Evolutionary conservation across 2,113 vertebrate species (phyloP), one percentile per base, ranked within the genome.

Genomic region (Himantopus leucocephalus): DNA sequence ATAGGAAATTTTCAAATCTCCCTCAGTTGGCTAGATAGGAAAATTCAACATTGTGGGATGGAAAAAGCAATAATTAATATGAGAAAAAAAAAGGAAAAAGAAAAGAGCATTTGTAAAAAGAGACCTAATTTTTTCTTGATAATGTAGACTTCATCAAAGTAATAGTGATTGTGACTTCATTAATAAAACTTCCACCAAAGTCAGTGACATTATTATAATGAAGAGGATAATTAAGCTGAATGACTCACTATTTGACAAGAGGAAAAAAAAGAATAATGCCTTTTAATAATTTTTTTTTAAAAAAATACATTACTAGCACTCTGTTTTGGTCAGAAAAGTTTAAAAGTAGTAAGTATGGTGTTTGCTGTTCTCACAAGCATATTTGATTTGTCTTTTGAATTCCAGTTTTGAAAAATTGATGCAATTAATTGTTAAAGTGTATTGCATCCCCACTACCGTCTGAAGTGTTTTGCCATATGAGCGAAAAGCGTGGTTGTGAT

Each of bases 181-280:
- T 84, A 63, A 60, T 66, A 15, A 1, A 29, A 1, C 0, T 0
- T 48, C 14, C 22, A 50, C 21, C 45, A 67, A 34, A 80, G 24
- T 32, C 58, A 76, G 26, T 64, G n/a, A 21, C 59, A 87, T 30
- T 81, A 22, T 50, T 80, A 16, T 32, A 60, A 78, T 6, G 24
- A 88, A 70, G 32, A 50, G 18, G 3, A 71, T 17, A 72, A 71
- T 85, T 75, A 45, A 90, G 23, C 10, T 20, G 0, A 58, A 18
- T 32, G 10, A 22, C 6, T 80, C 64, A 41, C 1, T 37, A 8
- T 50, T 76, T 70, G 30, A 55, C 85, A 89, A 79, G 10, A 26
- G 50, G 50, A 80, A 30, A 59, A 3, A 2, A 78, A 91, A 60
- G 23, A 64, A 45, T 37, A 88, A 90, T 41, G 20, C 4, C 12